phyloP scores from a whole-genome alignment of 2,888 invertebrate genomes.

The Rhagonycha lutea region DNA sequence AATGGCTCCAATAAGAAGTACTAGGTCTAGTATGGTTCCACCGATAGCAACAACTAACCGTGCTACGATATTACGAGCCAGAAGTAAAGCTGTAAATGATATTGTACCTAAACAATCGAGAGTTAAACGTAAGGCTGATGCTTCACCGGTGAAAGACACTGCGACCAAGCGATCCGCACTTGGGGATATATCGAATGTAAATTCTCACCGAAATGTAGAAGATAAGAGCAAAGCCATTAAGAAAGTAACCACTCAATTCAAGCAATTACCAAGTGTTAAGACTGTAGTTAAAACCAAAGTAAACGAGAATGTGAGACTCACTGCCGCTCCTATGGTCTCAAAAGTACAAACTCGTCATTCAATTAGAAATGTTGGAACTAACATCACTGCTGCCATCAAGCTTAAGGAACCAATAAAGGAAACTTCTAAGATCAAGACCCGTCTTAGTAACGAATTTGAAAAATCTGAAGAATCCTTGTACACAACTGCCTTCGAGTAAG shows the following conservation, averaged over 20 bases:
- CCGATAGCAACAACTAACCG: conserved; percentile 55
- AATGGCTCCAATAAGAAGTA: conserved; percentile 70
- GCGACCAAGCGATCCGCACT: conserved; percentile 81
- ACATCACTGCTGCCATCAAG: conserved; percentile 49
- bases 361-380: conserved; percentile 37
- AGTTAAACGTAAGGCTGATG: conserved; percentile 80
- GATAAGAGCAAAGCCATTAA: conserved; percentile 47
- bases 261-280: conserved; percentile 48
- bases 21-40: conserved; percentile 53
- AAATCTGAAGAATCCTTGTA: conserved; percentile 78
- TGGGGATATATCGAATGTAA: conserved; percentile 81
- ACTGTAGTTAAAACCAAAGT: conserved; percentile 51
- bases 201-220: conserved; percentile 48
- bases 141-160: conserved; percentile 76
- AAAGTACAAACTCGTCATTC: conserved; percentile 50
- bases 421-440: conserved; percentile 56
- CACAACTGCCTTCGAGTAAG: conserved; percentile 75
- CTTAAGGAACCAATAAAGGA: conserved; percentile 49
- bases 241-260: conserved; percentile 55
- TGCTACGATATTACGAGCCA: conserved; percentile 63
- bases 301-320: conserved; percentile 50
- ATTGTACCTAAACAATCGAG: conserved; percentile 52
- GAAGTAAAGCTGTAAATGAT: conserved; percentile 32
- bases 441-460: conserved; percentile 71
- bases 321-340: conserved; percentile 43